Evolutionary conservation across 2,113 vertebrate species (phyloP), one percentile per base, ranked within the genome.

Genomic region (Dolichotis patagonum): DNA sequence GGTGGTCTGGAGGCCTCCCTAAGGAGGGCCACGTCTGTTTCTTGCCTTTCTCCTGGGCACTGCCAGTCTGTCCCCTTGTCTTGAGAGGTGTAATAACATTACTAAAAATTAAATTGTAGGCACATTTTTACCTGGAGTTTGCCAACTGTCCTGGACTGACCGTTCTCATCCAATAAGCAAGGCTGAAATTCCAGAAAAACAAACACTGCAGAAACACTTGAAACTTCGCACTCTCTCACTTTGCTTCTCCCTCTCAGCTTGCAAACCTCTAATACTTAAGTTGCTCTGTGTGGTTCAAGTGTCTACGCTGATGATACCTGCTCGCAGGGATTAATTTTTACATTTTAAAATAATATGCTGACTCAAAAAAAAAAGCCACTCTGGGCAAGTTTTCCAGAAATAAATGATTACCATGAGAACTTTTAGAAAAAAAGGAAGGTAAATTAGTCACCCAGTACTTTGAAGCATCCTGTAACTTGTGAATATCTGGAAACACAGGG

Each of bases 261-360:
- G 54, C 63, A 88, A 98, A 97, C 69, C 54, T n/a, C 41, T 88
- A 96, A 89, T 97, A 88, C 77, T 94, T 43, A 0, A 89, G 85
- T 96, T 90, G 26, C 2, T 92, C 4, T 95, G 77, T 96, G 94
- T 90, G 96, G 90, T 95, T 97, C 89, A 95, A 95, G 86, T 49
- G 77, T 94, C 41, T 97, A 82, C 54, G 62, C 58, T 91, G 97
- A 95, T 97, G 93, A 98, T 96, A 92, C 98, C 98, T 98, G 92
- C 97, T 98, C 85, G 97, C 7, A 32, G 80, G 69, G 89, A 83
- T 97, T 97, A 94, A 92, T 58, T 58, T 56, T 98, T 98, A 95
- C 91, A 85, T 97, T 98, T 98, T 96, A 98, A 98, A 98, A 98
- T 98, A 98, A 95, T 97, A 98, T 96, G 97, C 97, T 95, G 98